Conservation (phyloP, 1,140 invertebrate species). For the Bombus haemorrhoidalis region DNA sequence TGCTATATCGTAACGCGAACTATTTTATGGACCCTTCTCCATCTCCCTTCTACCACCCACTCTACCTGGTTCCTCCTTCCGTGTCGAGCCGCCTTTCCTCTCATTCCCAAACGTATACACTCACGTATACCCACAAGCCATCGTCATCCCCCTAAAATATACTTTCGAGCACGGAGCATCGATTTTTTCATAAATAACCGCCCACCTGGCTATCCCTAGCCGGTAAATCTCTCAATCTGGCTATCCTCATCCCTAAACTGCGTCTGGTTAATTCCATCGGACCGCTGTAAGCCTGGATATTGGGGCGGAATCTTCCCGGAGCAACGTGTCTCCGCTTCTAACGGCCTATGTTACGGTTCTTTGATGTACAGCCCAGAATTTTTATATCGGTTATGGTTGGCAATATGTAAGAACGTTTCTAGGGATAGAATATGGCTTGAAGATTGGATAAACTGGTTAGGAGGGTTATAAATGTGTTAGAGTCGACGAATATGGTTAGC, state of each 20-base stretch:
- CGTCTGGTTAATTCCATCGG: slow-evolving; percentile 52
- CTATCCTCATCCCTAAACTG: slow-evolving; percentile 17
- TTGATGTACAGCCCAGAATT: neutral
- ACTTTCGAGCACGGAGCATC: slow-evolving; percentile 61
- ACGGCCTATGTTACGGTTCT: neutral
- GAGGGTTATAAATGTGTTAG: too few species aligned
- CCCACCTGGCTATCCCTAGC: slow-evolving; percentile 46
- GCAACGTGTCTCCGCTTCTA: neutral
- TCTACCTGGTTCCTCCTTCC: slow-evolving; percentile 8
- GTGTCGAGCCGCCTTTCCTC: neutral
- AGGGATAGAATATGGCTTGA: too few species aligned
- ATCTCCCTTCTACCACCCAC: neutral
- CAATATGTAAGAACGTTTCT: too few species aligned
- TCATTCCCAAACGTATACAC: neutral
- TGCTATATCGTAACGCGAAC: slow-evolving; percentile 54
- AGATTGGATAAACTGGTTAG: too few species aligned
- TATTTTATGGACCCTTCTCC: slow-evolving; percentile 66
- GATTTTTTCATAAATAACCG: slow-evolving; percentile 73
- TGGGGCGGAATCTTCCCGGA: neutral
- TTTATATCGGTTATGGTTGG: neutral
- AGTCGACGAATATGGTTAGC: too few species aligned
- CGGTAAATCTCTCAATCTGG: slow-evolving; percentile 67
- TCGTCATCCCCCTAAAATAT: slow-evolving; percentile 62
- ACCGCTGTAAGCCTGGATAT: slow-evolving; percentile 23
- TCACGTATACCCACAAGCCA: neutral